Conservation (phyloP, 2,113 vertebrate species). For the Lamprotornis superbus region DNA sequence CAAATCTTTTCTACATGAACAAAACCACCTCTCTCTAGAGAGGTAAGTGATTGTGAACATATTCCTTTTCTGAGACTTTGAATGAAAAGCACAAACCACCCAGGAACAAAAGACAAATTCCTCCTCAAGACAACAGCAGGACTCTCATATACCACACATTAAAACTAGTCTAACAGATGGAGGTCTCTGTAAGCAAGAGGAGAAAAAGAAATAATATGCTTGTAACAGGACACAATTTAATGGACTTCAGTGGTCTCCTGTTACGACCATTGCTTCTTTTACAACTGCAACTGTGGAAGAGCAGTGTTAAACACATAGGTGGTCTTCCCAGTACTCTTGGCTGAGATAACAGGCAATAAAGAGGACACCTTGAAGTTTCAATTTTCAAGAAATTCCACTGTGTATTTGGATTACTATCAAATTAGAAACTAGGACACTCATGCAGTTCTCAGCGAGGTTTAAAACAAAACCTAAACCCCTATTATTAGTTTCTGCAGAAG, state of each 20-base stretch:
- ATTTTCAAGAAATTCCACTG: conserved; percentile 55
- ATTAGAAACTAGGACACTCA: conserved; percentile 57
- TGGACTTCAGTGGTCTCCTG: conserved; percentile 6
- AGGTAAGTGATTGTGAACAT: background rate
- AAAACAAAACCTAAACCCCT: conserved; percentile 27
- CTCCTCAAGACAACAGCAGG: conserved; percentile 27
- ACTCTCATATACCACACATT: background rate
- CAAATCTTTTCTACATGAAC: background rate
- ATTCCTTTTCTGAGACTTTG: background rate
- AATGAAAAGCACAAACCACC: conserved; percentile 27
- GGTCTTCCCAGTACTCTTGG: conserved; percentile 25
- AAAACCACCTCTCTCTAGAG: background rate
- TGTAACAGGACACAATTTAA: conserved; percentile 36
- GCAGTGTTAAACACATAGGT: conserved; percentile 28
- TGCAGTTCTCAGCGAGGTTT: conserved; percentile 24
- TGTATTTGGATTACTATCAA: conserved; percentile 55
- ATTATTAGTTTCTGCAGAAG: conserved; percentile 39
- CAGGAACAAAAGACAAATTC: conserved; percentile 15
- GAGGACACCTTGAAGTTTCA: conserved; percentile 56
- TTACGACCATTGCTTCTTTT: background rate
- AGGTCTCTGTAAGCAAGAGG: conserved; percentile 25
- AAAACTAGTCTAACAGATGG: conserved; percentile 25
- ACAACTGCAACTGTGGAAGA: background rate
- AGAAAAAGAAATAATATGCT: conserved; percentile 3
- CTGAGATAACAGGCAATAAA: conserved; percentile 50